A percentile compares a stretch with the other conserved stretches of the same genome.
Conservation (phyloP, 92 coral and sea anemone species). For the Palythoa grandiflora region DNA sequence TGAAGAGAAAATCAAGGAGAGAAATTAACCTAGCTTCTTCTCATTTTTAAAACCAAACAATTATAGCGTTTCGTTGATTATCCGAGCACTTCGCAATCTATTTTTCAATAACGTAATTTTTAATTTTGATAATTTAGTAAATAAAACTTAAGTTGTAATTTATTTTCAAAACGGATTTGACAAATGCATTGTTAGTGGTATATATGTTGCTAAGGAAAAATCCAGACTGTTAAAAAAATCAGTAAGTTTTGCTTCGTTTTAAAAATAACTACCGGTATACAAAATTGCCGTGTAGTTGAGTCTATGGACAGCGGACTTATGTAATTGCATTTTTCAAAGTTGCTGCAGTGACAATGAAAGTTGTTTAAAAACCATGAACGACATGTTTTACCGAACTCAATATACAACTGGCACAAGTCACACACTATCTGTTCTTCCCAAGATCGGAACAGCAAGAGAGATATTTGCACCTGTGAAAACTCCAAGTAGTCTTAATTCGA, state of each 20-base stretch:
- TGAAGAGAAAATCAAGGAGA: not conserved
- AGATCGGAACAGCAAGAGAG: slow-evolving; percentile 9
- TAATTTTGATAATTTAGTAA: not conserved
- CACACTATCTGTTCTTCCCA: not conserved
- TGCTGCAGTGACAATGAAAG: too few species aligned
- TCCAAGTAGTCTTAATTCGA: not conserved
- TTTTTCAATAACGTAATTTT: not conserved
- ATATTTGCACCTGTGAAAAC: not conserved
- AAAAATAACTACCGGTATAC: too few species aligned
- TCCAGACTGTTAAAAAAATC: too few species aligned
- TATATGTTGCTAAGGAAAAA: too few species aligned
- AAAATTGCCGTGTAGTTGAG: too few species aligned
- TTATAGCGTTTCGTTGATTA: not conserved
- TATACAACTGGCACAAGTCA: not conserved
- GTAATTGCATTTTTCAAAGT: too few species aligned
- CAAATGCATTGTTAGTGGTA: too few species aligned
- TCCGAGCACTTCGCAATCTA: not conserved
- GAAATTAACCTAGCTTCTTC: not conserved
- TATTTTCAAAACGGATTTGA: too few species aligned
- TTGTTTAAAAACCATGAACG: not conserved
- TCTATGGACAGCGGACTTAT: too few species aligned
- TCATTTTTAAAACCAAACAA: too few species aligned
- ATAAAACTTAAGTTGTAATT: too few species aligned
- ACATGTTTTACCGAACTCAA: not conserved
- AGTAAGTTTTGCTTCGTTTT: too few species aligned